Conservation (phyloP, 2,113 vertebrate species). For the Alosa alosa region DNA sequence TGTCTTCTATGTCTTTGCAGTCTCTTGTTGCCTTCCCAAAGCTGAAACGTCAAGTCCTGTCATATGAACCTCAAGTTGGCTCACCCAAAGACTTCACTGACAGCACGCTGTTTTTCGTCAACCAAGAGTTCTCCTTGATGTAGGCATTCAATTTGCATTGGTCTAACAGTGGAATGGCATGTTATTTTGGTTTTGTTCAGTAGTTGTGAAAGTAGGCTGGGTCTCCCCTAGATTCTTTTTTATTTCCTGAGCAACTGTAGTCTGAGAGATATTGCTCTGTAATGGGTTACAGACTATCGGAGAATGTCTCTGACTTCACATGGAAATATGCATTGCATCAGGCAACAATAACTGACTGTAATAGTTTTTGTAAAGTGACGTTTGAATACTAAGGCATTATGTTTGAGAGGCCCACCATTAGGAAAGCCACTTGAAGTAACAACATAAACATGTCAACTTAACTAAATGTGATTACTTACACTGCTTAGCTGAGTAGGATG, state of each 20-base stretch:
- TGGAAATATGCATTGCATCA: not conserved
- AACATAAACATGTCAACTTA: not conserved
- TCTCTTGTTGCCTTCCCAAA: constrained; percentile 99
- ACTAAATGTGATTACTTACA: not conserved
- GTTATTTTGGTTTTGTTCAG: not conserved
- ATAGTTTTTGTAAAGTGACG: no score
- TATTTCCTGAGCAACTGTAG: not conserved
- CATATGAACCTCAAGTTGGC: constrained; percentile 93
- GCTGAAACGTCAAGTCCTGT: constrained; percentile 95
- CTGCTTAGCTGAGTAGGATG: not conserved
- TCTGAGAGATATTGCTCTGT: no score
- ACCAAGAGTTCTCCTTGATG: constrained; percentile 99
- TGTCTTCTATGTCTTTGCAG: constrained; percentile 62
- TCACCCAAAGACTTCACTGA: constrained; percentile 99
- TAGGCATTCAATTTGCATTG: constrained; percentile 66
- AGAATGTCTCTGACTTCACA: no score
- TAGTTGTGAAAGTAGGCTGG: not conserved
- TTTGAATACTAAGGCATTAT: no score
- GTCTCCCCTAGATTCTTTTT: not conserved
- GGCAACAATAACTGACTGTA: no score
- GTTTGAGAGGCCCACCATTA: no score
- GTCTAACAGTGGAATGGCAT: not conserved
- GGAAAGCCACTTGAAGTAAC: not conserved
- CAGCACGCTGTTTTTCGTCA: constrained; percentile 96
- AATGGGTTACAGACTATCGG: no score